A percentile compares a stretch with the other conserved stretches of the same genome.
These are phyloP conservation scores for Anguilla megastoma DNA, from an alignment of 2,797 vertebrate genomes.

Conservation along the genomic window DNA sequence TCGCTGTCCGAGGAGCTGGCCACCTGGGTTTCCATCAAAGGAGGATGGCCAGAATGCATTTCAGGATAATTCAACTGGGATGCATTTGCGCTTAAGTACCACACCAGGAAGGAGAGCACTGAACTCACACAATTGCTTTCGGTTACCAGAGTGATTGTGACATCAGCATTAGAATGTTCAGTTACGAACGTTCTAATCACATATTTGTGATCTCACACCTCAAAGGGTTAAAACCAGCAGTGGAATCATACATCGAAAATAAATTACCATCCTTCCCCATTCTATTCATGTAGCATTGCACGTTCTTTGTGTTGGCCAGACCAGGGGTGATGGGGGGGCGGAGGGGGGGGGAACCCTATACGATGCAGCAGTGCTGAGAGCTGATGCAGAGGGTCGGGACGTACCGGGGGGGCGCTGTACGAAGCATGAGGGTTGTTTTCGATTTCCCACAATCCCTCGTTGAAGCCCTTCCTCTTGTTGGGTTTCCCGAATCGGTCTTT, in stretches of 20 bases:
- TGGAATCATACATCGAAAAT: not conserved
- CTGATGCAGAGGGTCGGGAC: constrained; percentile 49
- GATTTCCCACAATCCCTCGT: constrained; percentile 98
- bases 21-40: constrained; percentile 65
- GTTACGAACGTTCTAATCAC: no score
- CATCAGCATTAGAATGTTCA: no score
- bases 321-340: not conserved
- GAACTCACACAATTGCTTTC: no score
- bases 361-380: not conserved
- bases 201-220: no score
- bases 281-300: not conserved
- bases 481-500: constrained; percentile 95
- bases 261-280: not conserved
- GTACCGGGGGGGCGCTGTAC: constrained; percentile 89
- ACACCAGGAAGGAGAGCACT: not conserved
- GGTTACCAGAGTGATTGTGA: no score
- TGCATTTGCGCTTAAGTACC: not conserved
- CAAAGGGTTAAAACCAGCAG: not conserved
- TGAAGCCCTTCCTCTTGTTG: constrained; percentile 99
- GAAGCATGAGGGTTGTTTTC: constrained; percentile 97
- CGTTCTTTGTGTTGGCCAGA: not conserved
- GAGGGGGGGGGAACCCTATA: not conserved
- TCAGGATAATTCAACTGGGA: not conserved
- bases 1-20: constrained; percentile 94
- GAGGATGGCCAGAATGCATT: not conserved